Evolutionary conservation across 1,140 invertebrate species (phyloP), one percentile per base, ranked within the genome.

Genomic region (Aphis gossypii): DNA sequence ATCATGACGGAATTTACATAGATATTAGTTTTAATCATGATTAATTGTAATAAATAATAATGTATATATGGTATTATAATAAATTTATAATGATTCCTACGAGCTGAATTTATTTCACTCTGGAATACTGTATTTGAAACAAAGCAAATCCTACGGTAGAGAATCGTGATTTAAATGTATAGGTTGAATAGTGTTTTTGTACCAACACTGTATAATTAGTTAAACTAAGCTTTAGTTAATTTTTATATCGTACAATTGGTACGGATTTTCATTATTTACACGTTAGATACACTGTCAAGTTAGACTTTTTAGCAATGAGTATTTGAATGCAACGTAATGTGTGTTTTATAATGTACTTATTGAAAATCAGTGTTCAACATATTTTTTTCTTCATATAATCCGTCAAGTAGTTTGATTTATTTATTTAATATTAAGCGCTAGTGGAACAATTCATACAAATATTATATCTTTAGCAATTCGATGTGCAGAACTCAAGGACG

Each of bases 401-500:
- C 60, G 60, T n/a, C 14, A n/a, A 76, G 60, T 76, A 76, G 60
- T 76, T 76, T n/a, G 60, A 76, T 76, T 68, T 76, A n/a, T 76
- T 76, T n/a, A 35, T 76, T 68, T 68, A 68, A 76, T n/a, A 76
- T 76, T 1, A 18, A 76, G n/a, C 14, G 60, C 30, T 76, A n/a
- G 30, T n/a, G 9, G 4, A n/a, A 76, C 60, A 76, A 60, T 30
- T 60, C 56, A 54, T 76, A n/a, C 30, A 3, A 76, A 0, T 18
- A n/a, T 35, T 76, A 76, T n/a, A 76, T n/a, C 60, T 76, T 76
- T 76, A 76, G 3, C 30, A 3, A 76, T n/a, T 76, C 60, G 4
- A 76, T n/a, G n/a, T 1, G 60, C 60, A 68, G 11, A n/a, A 0
- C 30, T 68, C 30, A 68, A 68, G 60, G 30, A 68, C 60, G 60